These are phyloP conservation scores for Eulemur rufifrons DNA, from an alignment of 2,113 vertebrate species.

Conservation along the genomic window DNA sequence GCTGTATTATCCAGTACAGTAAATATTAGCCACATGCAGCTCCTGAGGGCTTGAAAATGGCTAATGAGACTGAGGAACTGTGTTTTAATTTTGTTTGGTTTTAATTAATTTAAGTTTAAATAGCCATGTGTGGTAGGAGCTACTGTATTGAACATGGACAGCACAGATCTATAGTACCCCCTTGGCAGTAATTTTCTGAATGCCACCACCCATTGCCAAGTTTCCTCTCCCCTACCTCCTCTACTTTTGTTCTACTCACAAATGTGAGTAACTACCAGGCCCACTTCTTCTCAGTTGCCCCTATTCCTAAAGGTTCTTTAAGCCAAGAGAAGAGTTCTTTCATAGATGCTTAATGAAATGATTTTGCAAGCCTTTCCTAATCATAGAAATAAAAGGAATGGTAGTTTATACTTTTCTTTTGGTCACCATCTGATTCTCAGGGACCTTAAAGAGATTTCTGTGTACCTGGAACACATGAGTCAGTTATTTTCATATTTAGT, in stretches of 20 bases:
- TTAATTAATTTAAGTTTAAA: neutral
- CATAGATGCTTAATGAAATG: neutral
- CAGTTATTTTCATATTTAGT: constrained; percentile 33
- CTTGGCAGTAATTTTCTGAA: neutral
- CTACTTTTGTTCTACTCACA: neutral
- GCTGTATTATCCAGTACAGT: neutral
- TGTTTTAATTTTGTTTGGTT: neutral
- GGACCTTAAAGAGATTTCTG: neutral
- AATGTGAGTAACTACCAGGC: neutral
- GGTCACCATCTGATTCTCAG: neutral
- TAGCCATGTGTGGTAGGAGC: neutral
- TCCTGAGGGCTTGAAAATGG: neutral
- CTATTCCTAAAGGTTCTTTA: neutral
- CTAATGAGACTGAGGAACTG: neutral
- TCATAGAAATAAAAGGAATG: neutral
- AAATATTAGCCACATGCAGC: neutral
- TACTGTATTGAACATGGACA: neutral
- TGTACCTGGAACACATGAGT: neutral
- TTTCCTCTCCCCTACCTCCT: neutral
- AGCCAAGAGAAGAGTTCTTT: neutral
- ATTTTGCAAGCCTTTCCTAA: neutral
- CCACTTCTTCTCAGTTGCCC: neutral
- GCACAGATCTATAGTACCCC: neutral
- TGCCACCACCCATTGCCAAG: neutral
- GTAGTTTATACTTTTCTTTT: neutral